phyloP scores from a whole-genome alignment of 1,140 invertebrate genomes.

The Ostrea edulis region DNA sequence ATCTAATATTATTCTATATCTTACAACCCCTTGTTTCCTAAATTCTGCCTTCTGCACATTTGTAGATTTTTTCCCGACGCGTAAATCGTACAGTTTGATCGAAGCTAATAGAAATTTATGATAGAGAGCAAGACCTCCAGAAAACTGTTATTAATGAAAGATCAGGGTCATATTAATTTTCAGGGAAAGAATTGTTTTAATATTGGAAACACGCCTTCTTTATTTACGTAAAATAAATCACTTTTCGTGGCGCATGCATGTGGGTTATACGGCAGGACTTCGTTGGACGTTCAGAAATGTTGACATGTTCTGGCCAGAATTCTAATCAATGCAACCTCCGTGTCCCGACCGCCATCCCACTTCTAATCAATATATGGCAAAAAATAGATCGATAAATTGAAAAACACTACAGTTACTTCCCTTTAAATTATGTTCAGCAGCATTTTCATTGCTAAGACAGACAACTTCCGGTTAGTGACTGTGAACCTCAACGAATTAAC shows the following conservation, averaged over 20 bases:
- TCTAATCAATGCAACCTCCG: conserved; percentile 9
- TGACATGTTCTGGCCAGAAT: conserved; percentile 7
- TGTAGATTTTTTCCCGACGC: neutral
- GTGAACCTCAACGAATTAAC: conserved; percentile 21
- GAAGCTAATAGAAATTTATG: neutral
- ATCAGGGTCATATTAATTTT: neutral
- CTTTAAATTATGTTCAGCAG: conserved; percentile 37
- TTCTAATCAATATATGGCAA: conserved; percentile 36
- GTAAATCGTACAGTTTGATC: neutral
- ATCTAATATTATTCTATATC: too few relatives aligned
- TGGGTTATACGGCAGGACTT: neutral
- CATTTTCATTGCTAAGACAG: conserved; percentile 37
- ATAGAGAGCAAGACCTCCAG: neutral
- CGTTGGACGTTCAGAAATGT: conserved; percentile 2
- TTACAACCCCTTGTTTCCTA: too few relatives aligned
- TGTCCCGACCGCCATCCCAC: conserved; percentile 20
- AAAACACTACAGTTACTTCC: conserved; percentile 32
- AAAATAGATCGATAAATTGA: conserved; percentile 36
- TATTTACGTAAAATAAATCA: neutral
- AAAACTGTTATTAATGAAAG: neutral
- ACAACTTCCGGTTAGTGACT: conserved; percentile 31
- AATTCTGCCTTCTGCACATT: too few relatives aligned
- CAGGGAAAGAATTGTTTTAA: neutral
- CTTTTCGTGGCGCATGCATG: too few relatives aligned
- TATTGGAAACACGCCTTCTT: neutral